A percentile compares a stretch with the other conserved stretches of the same genome.
These are phyloP conservation scores for Pogonocherus hispidulus DNA, from an alignment of 2,888 invertebrate species.

Conservation along the genomic window DNA sequence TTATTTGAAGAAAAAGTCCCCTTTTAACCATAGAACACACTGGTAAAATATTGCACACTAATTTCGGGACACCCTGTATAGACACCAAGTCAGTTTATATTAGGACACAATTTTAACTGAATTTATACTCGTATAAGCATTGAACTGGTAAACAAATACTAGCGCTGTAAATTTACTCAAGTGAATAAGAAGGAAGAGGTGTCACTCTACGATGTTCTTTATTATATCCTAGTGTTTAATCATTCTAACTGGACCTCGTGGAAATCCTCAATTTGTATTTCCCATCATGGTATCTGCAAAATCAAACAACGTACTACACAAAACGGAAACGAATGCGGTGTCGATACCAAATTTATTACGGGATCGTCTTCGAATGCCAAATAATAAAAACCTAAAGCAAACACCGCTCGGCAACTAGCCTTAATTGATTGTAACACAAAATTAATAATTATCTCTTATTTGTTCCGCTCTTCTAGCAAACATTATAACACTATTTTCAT, in stretches of 20 bases:
- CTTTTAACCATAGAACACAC: too few species aligned
- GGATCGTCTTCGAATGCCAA: conserved; percentile 33
- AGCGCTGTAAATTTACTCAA: too few species aligned
- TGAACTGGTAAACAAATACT: too few species aligned
- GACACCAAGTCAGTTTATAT: too few species aligned
- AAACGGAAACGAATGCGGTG: background rate
- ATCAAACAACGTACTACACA: conserved; percentile 7
- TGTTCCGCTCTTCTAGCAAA: conserved; percentile 54
- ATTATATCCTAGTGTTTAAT: background rate
- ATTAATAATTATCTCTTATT: conserved; percentile 53
- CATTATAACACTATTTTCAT: conserved; percentile 56
- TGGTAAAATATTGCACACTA: too few species aligned
- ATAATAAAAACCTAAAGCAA: conserved; percentile 42
- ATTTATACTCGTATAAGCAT: too few species aligned
- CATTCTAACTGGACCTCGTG: conserved; percentile 5
- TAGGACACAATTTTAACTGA: too few species aligned
- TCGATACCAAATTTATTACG: conserved; percentile 28
- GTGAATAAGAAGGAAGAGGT: too few species aligned
- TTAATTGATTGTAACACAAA: conserved; percentile 45
- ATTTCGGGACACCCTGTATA: too few species aligned
- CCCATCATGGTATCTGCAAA: conserved; percentile 23
- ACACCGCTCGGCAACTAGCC: conserved; percentile 42
- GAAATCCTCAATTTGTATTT: conserved; percentile 31
- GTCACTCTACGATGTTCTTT: too few species aligned
- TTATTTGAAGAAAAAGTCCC: too few species aligned